Conservation (phyloP, 92 coral and sea anemone species). For the Porites cylindrica region DNA sequence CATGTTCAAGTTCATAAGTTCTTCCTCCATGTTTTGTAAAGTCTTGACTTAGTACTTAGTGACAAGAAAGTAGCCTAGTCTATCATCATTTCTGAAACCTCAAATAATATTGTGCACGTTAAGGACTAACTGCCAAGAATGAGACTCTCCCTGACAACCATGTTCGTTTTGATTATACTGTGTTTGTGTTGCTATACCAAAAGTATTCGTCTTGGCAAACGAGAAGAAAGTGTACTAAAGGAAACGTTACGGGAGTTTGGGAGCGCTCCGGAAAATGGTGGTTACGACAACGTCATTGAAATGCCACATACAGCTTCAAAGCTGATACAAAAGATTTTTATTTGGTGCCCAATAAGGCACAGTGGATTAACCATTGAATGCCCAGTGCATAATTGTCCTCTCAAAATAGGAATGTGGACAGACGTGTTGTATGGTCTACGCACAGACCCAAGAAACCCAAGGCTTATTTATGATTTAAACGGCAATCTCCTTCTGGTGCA, state of each 20-base stretch:
- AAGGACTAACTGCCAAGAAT: too few relatives aligned
- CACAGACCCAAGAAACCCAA: conserved; percentile 76
- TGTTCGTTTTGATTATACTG: conserved; percentile 2
- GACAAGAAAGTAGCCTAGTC: too few relatives aligned
- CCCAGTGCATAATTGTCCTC: conserved; percentile 73
- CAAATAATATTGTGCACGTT: too few relatives aligned
- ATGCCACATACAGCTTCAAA: conserved; percentile 52
- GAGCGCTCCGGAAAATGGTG: conserved; percentile 61
- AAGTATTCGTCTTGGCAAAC: conserved; percentile 72
- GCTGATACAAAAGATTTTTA: conserved; percentile 69
- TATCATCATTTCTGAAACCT: too few relatives aligned
- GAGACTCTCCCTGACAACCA: too few relatives aligned
- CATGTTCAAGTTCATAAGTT: too few relatives aligned
- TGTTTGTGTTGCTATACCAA: neutral
- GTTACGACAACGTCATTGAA: conserved; percentile 69
- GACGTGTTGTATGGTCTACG: conserved; percentile 46
- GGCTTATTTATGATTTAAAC: conserved; percentile 78
- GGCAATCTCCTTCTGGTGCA: conserved; percentile 82
- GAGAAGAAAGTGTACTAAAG: conserved; percentile 62
- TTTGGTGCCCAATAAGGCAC: conserved; percentile 86
- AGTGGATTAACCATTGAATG: conserved; percentile 57
- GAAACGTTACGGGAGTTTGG: conserved; percentile 61
- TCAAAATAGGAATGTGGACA: conserved; percentile 77
- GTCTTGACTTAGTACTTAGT: too few relatives aligned
- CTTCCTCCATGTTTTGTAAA: too few relatives aligned